phyloP scores from a whole-genome alignment of 2,888 invertebrate genomes.

The Trachelus troglodyta region DNA sequence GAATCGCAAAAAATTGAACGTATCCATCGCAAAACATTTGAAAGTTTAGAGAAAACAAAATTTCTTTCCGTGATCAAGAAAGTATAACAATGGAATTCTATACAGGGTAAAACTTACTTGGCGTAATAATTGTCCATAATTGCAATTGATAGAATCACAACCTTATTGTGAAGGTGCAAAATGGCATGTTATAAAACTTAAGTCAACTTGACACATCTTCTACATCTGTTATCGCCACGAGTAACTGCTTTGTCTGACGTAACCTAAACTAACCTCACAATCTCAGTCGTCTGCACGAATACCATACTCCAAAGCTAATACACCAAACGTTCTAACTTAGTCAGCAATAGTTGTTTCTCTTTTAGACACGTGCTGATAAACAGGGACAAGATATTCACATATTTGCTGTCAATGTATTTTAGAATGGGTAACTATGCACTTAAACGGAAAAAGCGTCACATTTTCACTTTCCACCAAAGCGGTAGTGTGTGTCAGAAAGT shows the following conservation, averaged over 20 bases:
- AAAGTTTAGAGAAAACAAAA: neutral
- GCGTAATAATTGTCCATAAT: constrained; percentile 29
- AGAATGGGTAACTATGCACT: neutral
- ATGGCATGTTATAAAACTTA: constrained; percentile 43
- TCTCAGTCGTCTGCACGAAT: neutral
- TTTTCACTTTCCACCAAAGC: neutral
- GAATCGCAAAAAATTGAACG: neutral
- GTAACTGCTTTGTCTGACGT: neutral
- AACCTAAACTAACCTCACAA: neutral
- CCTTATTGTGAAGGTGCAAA: constrained; percentile 34
- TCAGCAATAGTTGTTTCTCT: neutral
- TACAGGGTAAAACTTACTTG: constrained; percentile 30
- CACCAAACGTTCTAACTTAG: neutral
- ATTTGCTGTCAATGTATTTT: neutral
- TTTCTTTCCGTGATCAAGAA: neutral
- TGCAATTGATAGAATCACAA: constrained; percentile 22
- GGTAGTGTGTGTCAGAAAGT: neutral
- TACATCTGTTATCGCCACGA: neutral
- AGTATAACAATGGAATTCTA: neutral
- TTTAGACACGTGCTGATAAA: neutral
- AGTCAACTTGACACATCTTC: constrained; percentile 50
- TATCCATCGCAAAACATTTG: neutral
- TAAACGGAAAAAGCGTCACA: neutral
- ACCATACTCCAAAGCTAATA: neutral
- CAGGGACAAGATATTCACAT: neutral